These are phyloP conservation scores for Himalopsyche japonica DNA, from an alignment of 2,888 invertebrate genomes.

Conservation along the genomic window DNA sequence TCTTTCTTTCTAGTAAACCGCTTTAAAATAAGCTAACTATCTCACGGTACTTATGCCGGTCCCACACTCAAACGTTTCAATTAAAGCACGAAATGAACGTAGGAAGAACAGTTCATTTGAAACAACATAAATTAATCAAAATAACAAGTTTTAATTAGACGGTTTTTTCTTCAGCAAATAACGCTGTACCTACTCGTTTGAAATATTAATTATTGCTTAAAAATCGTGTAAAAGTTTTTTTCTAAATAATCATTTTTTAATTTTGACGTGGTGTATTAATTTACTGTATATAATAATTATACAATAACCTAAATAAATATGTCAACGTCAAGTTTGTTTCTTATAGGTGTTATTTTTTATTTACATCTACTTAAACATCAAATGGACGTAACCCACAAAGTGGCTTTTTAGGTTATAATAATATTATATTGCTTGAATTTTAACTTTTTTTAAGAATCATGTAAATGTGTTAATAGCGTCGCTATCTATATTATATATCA, in stretches of 20 bases:
- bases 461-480: too few relatives aligned
- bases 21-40: background rate
- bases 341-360: background rate
- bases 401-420: too few relatives aligned
- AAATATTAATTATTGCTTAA: background rate
- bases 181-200: background rate
- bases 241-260: background rate
- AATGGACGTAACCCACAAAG: too few relatives aligned
- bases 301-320: background rate
- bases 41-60: background rate
- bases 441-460: too few relatives aligned
- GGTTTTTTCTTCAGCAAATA: background rate
- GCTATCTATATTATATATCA: too few relatives aligned
- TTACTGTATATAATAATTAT: background rate
- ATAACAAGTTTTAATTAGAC: background rate
- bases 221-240: background rate
- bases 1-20: background rate
- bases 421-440: too few relatives aligned
- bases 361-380: too few relatives aligned
- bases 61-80: background rate
- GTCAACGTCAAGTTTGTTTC: background rate
- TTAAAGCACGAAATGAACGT: background rate
- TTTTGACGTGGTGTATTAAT: background rate
- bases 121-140: background rate
- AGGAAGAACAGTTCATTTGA: background rate